Evolutionary conservation across 1,140 invertebrate species (phyloP).

Genomic region (Leptinotarsa defecta): DNA sequence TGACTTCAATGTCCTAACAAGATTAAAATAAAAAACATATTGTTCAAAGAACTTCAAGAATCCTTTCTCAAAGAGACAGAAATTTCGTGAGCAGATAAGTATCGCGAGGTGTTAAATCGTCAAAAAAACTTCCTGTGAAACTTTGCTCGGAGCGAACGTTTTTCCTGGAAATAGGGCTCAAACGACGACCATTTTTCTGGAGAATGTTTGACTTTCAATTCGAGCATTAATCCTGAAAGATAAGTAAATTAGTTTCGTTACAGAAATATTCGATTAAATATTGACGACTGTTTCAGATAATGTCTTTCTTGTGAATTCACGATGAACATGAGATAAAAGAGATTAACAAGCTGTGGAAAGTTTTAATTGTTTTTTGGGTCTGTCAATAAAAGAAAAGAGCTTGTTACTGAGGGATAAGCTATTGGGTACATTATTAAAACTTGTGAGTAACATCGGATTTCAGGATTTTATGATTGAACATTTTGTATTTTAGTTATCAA

Average conservation of each 20-base stretch:
- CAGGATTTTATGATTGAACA: too few species aligned
- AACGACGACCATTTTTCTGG: conserved; percentile 11
- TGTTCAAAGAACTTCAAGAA: conserved; percentile 9
- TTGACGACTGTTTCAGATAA: too few species aligned
- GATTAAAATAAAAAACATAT: neutral
- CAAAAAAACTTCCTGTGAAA: neutral
- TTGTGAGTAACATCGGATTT: too few species aligned
- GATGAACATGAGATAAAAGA: neutral
- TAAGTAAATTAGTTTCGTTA: neutral
- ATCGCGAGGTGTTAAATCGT: conserved; percentile 1
- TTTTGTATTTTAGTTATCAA: too few species aligned
- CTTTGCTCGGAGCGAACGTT: neutral
- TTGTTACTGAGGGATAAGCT: neutral
- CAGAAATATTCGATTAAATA: neutral
- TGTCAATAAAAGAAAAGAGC: neutral
- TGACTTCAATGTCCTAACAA: neutral
- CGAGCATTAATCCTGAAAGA: neutral
- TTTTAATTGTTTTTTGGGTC: too few species aligned
- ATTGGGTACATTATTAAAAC: too few species aligned
- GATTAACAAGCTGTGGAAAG: neutral
- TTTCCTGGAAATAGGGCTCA: neutral
- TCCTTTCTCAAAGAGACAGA: neutral
- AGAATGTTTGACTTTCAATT: neutral
- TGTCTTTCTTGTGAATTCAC: neutral
- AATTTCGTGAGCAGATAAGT: conserved; percentile 12